Conservation (phyloP, 1,140 invertebrate genomes). For the Caenorhabditis latens region DNA sequence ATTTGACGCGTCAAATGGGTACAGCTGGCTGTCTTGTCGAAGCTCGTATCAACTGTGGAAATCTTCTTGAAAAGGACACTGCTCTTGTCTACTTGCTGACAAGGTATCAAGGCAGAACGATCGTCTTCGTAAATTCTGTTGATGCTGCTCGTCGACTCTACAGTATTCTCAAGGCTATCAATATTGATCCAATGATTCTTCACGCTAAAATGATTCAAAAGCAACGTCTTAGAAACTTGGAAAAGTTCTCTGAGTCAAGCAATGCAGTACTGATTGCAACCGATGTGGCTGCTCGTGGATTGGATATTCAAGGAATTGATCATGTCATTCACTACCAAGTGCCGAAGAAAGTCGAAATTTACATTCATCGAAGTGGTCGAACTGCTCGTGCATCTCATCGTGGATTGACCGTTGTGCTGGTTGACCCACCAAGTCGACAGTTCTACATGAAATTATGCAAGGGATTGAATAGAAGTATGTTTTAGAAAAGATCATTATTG, state of each 20-base stretch:
- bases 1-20: conserved; percentile 85
- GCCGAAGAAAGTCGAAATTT: conserved; percentile 92
- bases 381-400: conserved; percentile 90
- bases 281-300: conserved; percentile 94
- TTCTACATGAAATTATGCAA: conserved; percentile 87
- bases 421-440: conserved; percentile 88
- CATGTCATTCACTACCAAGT: conserved; percentile 98
- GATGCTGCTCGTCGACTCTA: conserved; percentile 89
- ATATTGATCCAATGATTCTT: conserved; percentile 85
- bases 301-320: conserved; percentile 93
- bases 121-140: conserved; percentile 98
- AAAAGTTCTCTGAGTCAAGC: conserved; percentile 82
- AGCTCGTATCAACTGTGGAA: conserved; percentile 82
- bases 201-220: conserved; percentile 96
- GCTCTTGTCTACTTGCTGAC: conserved; percentile 93
- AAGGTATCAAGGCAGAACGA: conserved; percentile 87
- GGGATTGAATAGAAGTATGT: conserved; percentile 84
- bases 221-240: conserved; percentile 93
- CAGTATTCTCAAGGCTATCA: conserved; percentile 86
- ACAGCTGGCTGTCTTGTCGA: conserved; percentile 88
- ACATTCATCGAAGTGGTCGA: conserved; percentile 94
- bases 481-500: background rate
- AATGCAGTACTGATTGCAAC: conserved; percentile 91
- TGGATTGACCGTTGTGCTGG: conserved; percentile 91
- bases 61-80: conserved; percentile 88